Base-by-base conservation (phyloP, 2,888 invertebrate genomes). In the Drosophila birchii region DNA sequence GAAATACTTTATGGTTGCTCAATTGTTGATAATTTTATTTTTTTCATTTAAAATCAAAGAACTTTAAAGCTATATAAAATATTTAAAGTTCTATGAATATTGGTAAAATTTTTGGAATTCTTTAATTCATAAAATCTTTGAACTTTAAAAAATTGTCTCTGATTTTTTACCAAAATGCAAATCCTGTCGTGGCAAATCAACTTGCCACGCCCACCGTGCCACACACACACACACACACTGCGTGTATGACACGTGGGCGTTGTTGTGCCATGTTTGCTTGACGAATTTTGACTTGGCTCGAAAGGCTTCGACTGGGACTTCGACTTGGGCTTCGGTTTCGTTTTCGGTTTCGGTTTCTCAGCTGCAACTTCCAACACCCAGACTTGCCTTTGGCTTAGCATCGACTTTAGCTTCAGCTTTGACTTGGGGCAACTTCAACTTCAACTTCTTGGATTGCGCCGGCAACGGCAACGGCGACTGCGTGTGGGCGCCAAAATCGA, bases 401-500 rank as follows among this genome's bases (percentile, higher is more conserved):
- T 32, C 32, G 49, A 49, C 34, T 54, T 29, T 29, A 26, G 26
- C 62, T 36, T 18, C 53, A 23, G 38, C 29, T 4, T 14, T 20
- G 18, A 29, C 41, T 49, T 49, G 64, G 38, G 47, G 63, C 45
- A 70, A 70, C 58, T 49, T 62, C 32, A 51, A 57, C 69, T 64
- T 23, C 67, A 49, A 69, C 69, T 54, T 47, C 59, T 53, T 34
- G 51, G 11, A 39, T 44, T 62, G 32, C 56, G 49, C 38, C 47
- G 45, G 44, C 60, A 36, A 16, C 61, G n/a, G 45, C 47, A 43
- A 39, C 53, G 41, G 57, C 68, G 75, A 38, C 79, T 80, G 86
- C 87, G 84, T 84, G 84, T 84, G 84, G 84, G 84, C 89, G 89
- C 89, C 85, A 79, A 76, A 76, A 76, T 59, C 76, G 69, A 76